Base-by-base conservation (phyloP, 2,888 invertebrate species). In the Neria commutata region DNA sequence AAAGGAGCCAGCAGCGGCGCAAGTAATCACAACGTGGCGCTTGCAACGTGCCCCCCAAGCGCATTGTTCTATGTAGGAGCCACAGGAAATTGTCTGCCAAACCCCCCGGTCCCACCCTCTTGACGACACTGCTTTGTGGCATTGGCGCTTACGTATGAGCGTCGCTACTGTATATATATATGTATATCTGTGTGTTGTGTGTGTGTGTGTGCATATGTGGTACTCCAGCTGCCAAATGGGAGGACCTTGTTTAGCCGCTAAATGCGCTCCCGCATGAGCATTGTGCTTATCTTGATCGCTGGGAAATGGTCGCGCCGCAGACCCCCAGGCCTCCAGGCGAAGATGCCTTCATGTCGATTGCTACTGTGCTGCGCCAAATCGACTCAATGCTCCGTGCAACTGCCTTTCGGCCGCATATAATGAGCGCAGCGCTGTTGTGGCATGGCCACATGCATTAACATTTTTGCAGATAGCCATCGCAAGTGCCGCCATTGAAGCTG, bases 331-430 rank as follows among this genome's bases (percentile, higher is more conserved):
- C 5, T 5, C 42, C 21, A 8, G 29, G 6, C 17, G 4, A 42
- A 42, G 42, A 42, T 42, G 42, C 5, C 21, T 42, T 42, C 42
- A 42, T 19, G 42, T 42, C 42, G 42, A 42, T 42, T 42, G 42
- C 42, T 8, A 4, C 42, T 3, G 42, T 21, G 42, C 19, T 6
- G 17, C 19, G 42, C 42, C 21, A 42, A n/a, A n/a, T n/a, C n/a
- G n/a, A n/a, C n/a, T n/a, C n/a, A n/a, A n/a, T n/a, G 10, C 42
- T 14, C 42, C 14, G 6, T 3, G 42, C 42, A 42, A n/a, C n/a
- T n/a, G n/a, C n/a, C n/a, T n/a, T n/a, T n/a, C 11, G 29, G 21
- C 5, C 42, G 21, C 19, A 42, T 42, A 14, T 42, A 42, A 42
- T 42, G 17, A 19, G 42, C 3, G 4, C 42, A 14, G 6, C 42